A percentile compares a stretch with the other conserved stretches of the same genome.
phyloP scores from a whole-genome alignment of 2,888 invertebrate genomes.

The Xestia sexstrigata region DNA sequence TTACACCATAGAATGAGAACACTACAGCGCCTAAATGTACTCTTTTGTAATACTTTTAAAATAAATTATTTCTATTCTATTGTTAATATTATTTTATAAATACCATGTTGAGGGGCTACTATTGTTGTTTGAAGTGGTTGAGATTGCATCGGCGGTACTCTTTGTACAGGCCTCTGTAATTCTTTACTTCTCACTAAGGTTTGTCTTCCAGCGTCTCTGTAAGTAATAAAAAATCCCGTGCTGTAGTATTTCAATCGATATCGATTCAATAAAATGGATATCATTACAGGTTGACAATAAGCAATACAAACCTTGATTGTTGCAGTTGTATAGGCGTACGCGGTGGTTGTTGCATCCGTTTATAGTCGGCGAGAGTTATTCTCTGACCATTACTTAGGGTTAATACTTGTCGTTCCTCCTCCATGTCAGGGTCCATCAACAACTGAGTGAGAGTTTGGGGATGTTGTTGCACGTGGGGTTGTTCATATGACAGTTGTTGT shows the following conservation, averaged over 20 bases:
- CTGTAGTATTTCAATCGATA: neutral
- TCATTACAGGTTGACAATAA: neutral
- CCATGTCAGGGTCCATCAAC: slow-evolving; percentile 82
- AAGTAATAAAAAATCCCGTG: slow-evolving; percentile 36
- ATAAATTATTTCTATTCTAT: too few species aligned
- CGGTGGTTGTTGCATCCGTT: slow-evolving; percentile 80
- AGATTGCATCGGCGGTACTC: slow-evolving; percentile 87
- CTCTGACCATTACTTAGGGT: slow-evolving; percentile 85
- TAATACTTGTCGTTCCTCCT: slow-evolving; percentile 85
- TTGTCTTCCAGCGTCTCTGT: slow-evolving; percentile 84
- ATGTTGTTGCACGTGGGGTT: slow-evolving; percentile 77
- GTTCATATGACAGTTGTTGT: slow-evolving; percentile 79
- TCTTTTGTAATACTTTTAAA: too few species aligned
- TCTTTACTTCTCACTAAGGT: slow-evolving; percentile 88
- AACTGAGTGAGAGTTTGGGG: slow-evolving; percentile 79
- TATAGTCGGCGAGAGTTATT: slow-evolving; percentile 87
- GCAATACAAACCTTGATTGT: slow-evolving; percentile 75
- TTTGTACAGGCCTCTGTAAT: slow-evolving; percentile 85
- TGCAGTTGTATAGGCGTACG: slow-evolving; percentile 81
- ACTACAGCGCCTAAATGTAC: too few species aligned
- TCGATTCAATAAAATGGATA: neutral
- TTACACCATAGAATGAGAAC: too few species aligned
- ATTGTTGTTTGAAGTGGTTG: slow-evolving; percentile 71
- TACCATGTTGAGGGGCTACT: slow-evolving; percentile 74
- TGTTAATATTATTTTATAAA: neutral